Conservation (phyloP, 2,113 vertebrate species). For the Trematomus loennbergii region DNA sequence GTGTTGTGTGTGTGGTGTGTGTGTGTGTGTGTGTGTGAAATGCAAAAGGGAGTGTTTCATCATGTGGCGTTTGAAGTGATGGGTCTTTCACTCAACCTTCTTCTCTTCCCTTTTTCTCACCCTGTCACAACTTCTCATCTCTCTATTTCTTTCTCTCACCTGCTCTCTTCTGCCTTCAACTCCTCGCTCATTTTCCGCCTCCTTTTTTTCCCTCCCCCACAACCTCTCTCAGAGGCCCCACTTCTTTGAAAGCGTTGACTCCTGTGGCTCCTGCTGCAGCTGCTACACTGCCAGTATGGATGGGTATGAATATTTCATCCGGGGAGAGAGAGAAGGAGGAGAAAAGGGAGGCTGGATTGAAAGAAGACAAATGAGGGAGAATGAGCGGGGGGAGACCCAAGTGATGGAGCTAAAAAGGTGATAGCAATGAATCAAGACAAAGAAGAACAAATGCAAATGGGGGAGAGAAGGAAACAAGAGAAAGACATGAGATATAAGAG, state of each 20-base stretch:
- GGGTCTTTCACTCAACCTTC: conserved; percentile 41
- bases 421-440: conserved; percentile 33
- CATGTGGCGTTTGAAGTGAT: conserved; percentile 64
- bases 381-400: neutral
- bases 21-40: conserved; percentile 22
- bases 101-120: conserved; percentile 27
- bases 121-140: conserved; percentile 21
- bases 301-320: conserved; percentile 77
- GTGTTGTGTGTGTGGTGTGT: neutral
- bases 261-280: conserved; percentile 64
- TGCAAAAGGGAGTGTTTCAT: conserved; percentile 45
- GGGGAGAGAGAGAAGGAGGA: conserved; percentile 7
- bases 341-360: neutral
- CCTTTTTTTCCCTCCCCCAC: conserved; percentile 7
- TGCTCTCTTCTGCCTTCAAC: conserved; percentile 27
- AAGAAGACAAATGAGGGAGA: conserved; percentile 15
- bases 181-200: conserved; percentile 11
- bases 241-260: conserved; percentile 71
- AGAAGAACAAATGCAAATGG: conserved; percentile 15
- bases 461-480: neutral
- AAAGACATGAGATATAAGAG: neutral
- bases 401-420: conserved; percentile 31
- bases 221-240: conserved; percentile 32
- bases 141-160: conserved; percentile 15
- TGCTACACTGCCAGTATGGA: conserved; percentile 59